Evolutionary conservation across 2,113 vertebrate species (phyloP), one percentile per base, ranked within the genome.

Genomic region (Microcebus murinus): DNA sequence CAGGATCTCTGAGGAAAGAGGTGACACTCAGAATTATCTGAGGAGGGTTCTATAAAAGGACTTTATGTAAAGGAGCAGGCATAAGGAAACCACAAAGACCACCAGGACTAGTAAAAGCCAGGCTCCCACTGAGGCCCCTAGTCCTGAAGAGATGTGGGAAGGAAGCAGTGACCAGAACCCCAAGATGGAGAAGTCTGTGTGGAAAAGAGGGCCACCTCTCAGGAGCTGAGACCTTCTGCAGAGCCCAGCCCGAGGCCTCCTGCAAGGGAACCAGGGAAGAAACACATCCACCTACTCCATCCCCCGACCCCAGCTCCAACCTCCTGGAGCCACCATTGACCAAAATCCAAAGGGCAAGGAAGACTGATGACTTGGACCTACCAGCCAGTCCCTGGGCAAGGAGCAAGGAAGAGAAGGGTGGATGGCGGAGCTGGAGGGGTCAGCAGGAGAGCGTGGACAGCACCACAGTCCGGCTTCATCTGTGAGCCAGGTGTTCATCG

Each of bases 381-480:
- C 21, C 42, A 4, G 3, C 23, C 55, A 39, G 39, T 55, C 55
- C n/a, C 52, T 1, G 31, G 5, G 48, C 31, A 5, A 18, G 65
- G 14, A 21, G 12, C 48, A 50, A 59, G 25, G 21, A 29, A n/a
- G 70, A 70, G 34, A 57, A 65, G 27, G 12, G 17, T 12, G 34
- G 34, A 29, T 3, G 18, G 65, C 8, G 1, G 52, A 9, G 23
- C 57, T n/a, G 31, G 63, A 61, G 15, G 15, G 36, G 25, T 68
- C 29, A 39, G 0, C 3, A 0, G 76, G 29, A 57, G 25, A 14
- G 10, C n/a, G 25, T 15, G 9, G 14, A 23, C 57, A 17, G 11
- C 48, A 63, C 34, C 45, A 4, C 0, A 0, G 27, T 12, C 57
- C 2, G 4, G 23, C 29, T n/a, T 21, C 15, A 55, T 39, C 79